Percentiles rank a stretch among this genome's conserved stretches.
Conservation (phyloP, 2,113 vertebrate genomes). For the Vombatus ursinus region DNA sequence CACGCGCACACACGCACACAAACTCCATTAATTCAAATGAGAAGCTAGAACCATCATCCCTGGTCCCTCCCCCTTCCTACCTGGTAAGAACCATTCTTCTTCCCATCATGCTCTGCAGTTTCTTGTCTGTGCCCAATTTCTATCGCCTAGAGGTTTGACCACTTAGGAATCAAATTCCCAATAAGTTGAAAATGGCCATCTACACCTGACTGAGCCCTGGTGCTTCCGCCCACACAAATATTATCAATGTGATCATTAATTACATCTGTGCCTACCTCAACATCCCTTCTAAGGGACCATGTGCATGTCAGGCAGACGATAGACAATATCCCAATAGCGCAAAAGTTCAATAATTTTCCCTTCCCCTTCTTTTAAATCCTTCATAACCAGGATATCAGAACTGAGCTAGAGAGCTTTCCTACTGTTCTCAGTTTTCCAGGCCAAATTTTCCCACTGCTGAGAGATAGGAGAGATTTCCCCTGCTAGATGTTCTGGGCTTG, state of each 20-base stretch:
- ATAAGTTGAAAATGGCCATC: background rate
- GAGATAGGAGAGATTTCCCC: conserved; percentile 14
- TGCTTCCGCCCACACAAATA: background rate
- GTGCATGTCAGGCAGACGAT: background rate
- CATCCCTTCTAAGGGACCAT: background rate
- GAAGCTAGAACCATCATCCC: background rate
- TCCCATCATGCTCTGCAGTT: background rate
- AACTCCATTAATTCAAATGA: background rate
- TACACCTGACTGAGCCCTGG: background rate
- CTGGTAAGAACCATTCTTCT: background rate
- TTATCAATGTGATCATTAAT: background rate
- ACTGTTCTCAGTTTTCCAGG: background rate
- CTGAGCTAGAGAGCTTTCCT: background rate
- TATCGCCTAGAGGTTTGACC: background rate
- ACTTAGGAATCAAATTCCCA: background rate
- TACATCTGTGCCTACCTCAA: background rate
- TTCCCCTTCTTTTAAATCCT: background rate
- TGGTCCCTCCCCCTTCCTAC: background rate
- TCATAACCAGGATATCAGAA: background rate
- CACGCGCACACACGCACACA: too few species aligned
- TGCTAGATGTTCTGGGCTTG: conserved; percentile 40
- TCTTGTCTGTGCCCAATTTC: background rate
- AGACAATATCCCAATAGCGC: background rate
- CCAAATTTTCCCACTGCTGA: conserved; percentile 9
- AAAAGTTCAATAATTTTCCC: background rate